A percentile compares a stretch with the other conserved stretches of the same genome.
phyloP scores from a whole-genome alignment of 2,113 vertebrate species.

The Mus spicilegus region DNA sequence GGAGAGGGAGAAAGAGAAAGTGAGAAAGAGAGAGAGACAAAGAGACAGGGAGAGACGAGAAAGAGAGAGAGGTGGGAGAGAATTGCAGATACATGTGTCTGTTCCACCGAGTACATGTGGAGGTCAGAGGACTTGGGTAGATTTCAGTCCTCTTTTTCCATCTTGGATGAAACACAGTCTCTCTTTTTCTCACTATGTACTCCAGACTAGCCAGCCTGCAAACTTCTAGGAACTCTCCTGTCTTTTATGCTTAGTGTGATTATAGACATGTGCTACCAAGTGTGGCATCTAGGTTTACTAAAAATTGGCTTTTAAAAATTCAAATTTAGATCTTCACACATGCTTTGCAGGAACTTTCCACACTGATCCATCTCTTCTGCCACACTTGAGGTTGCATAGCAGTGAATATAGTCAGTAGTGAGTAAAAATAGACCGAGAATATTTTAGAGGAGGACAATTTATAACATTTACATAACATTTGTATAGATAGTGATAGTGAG shows the following conservation, averaged over 20 bases:
- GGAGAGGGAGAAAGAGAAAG: not conserved
- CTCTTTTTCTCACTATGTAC: not conserved
- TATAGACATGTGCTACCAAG: not conserved
- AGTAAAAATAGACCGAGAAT: not conserved
- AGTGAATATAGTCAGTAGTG: not conserved
- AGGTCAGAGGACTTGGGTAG: not conserved
- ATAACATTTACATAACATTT: conserved; percentile 2
- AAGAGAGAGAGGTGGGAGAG: accelerated
- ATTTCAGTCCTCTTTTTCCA: not conserved
- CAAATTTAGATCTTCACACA: not conserved
- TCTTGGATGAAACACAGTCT: not conserved
- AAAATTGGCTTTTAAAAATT: not conserved
- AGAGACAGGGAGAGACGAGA: not conserved
- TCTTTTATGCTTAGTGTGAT: not conserved
- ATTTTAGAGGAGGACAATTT: not conserved
- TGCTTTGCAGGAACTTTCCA: not conserved
- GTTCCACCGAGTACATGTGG: not conserved
- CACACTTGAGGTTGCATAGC: not conserved
- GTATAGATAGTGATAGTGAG: not conserved
- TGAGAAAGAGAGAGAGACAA: not conserved
- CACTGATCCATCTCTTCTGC: not conserved
- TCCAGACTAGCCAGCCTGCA: not conserved
- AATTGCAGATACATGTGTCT: too few relatives aligned
- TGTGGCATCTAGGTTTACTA: not conserved
- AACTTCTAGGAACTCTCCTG: not conserved